Evolutionary conservation across 2,113 vertebrate genomes (phyloP), one percentile per base, ranked within the genome.

Genomic region (Pycnonotus jocosus): DNA sequence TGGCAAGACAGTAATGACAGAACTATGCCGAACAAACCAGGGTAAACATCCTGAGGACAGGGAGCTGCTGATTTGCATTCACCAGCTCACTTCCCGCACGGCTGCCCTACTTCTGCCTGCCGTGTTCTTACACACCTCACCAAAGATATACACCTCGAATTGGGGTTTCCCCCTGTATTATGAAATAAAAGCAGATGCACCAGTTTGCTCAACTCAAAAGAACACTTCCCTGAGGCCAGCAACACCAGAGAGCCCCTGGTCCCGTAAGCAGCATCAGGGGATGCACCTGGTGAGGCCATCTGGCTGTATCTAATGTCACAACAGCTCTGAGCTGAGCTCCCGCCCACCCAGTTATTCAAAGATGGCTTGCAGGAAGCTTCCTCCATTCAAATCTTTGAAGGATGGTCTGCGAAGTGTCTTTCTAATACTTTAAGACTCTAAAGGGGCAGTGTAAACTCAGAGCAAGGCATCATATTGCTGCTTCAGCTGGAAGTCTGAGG

Each of bases 1-100:
- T 10, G 24, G 65, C 61, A 81, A 45, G 68, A 13, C 15, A 33
- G 37, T 37, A 88, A 96, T 92, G 88, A 53, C 23, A 90, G 88
- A 68, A 84, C 21, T 30, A 61, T 30, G 82, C 25, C 1, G 4
- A 65, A 35, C 64, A 22, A 74, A 66, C 2, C 4, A 0, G n/a
- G 48, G 56, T 60, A 90, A 96, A 90, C 94, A 92, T 60, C 82
- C 93, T 71, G 85, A 96, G 64, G 76, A 54, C 61, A 42, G 7
- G 14, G 1, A 90, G 45, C 38, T 42, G 18, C 66, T 23, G 21
- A 51, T 81, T 86, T 88, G 53, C 65, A 56, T 78, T 24, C 7
- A n/a, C 12, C 51, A 10, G 7, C 24, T 66, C 82, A 27, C 73
- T 53, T 83, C 90, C 85, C 40, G 0, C 57, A 71, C 1, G 1